Conservation (phyloP, 2,113 vertebrate genomes). For the Piprites chloris region DNA sequence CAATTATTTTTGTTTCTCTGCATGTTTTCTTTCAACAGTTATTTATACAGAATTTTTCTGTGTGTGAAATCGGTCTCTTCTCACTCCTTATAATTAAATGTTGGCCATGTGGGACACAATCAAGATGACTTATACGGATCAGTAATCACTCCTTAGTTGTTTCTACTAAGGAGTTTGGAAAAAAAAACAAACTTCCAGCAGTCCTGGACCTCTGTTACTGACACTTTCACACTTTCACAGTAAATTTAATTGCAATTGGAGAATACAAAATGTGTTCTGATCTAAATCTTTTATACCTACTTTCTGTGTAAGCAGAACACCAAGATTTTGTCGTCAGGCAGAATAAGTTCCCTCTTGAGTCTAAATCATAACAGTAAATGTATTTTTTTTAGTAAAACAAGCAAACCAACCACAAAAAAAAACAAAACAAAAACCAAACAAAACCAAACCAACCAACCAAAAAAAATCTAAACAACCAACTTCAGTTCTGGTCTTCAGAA, state of each 20-base stretch:
- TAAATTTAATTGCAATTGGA: background rate
- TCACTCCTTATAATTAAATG: background rate
- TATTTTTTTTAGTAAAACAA: background rate
- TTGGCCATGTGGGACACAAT: background rate
- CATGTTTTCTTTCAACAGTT: background rate
- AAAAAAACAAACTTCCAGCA: background rate
- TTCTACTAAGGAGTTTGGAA: background rate
- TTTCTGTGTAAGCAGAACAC: background rate
- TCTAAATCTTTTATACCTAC: background rate
- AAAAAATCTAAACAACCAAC: background rate
- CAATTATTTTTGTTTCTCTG: background rate
- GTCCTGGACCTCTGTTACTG: background rate
- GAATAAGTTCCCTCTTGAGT: background rate
- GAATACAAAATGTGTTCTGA: background rate
- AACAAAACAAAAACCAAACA: background rate
- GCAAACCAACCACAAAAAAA: background rate
- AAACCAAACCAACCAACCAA: background rate
- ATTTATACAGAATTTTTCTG: background rate
- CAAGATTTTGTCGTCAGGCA: background rate
- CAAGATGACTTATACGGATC: background rate
- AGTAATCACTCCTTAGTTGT: background rate
- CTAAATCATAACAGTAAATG: background rate
- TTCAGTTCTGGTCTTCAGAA: background rate
- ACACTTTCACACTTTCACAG: background rate
- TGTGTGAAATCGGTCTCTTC: background rate